These are phyloP conservation scores for Sinodicranocentrus sp. DNA, from an alignment of 2,888 invertebrate genomes.

Conservation along the genomic window DNA sequence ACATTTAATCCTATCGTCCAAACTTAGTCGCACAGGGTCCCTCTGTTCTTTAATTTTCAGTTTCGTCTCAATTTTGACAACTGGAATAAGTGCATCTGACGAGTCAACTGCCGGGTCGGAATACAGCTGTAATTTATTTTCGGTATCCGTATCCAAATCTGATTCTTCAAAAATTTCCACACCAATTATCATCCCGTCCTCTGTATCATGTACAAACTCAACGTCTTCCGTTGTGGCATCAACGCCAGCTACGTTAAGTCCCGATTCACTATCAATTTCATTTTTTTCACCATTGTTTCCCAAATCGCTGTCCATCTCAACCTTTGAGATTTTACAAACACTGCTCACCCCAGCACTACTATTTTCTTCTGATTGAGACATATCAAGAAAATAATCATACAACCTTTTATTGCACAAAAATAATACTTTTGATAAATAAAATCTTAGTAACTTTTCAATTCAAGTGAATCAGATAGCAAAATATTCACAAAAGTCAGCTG, in stretches of 20 bases:
- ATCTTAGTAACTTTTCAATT: too few species aligned
- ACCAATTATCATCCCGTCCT: slow-evolving; percentile 33
- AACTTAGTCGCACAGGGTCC: slow-evolving; percentile 43
- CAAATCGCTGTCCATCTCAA: not conserved
- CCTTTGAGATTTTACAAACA: not conserved
- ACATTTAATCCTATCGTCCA: slow-evolving; percentile 71
- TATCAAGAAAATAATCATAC: too few species aligned
- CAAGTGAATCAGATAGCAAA: too few species aligned
- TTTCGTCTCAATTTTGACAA: not conserved
- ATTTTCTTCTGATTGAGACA: not conserved
- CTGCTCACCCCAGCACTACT: not conserved
- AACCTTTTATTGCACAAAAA: too few species aligned
- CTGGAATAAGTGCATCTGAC: not conserved
- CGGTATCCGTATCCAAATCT: slow-evolving; percentile 43
- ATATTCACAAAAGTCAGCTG: too few species aligned
- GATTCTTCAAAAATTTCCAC: slow-evolving; percentile 49
- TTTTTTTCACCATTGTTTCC: not conserved
- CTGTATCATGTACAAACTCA: slow-evolving; percentile 3
- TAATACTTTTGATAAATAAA: too few species aligned
- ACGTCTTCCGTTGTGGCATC: not conserved
- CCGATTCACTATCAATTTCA: not conserved
- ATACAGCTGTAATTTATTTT: slow-evolving; percentile 44
- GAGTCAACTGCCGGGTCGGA: slow-evolving; percentile 25
- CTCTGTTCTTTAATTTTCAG: not conserved
- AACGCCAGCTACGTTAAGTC: not conserved